Percentiles rank a stretch among this genome's conserved stretches.
Evolutionary conservation across 2,888 invertebrate species (phyloP).

Genomic region (Agapostemon virescens): DNA sequence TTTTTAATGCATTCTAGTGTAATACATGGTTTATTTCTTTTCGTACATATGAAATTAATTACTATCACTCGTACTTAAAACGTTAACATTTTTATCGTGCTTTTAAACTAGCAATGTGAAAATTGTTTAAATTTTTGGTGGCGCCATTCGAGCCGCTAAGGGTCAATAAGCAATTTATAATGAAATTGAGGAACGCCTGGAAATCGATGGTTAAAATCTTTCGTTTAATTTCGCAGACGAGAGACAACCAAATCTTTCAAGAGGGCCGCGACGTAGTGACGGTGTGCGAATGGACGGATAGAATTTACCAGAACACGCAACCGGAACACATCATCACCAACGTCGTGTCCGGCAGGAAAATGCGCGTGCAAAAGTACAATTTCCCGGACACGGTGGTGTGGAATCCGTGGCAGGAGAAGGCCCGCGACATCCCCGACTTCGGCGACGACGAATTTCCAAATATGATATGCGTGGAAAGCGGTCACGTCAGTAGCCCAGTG

Average conservation of each 20-base stretch:
- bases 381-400: conserved; percentile 98
- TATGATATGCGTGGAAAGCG: conserved; percentile 98
- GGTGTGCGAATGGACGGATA: conserved; percentile 95
- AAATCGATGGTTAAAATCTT: too few species aligned
- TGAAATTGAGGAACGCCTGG: too few species aligned
- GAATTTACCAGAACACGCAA: conserved; percentile 95
- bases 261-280: conserved; percentile 95
- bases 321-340: conserved; percentile 96
- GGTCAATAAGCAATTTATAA: too few species aligned
- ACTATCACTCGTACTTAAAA: too few species aligned
- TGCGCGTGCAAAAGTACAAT: conserved; percentile 96
- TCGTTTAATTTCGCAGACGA: conserved; percentile 83
- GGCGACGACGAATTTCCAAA: conserved; percentile 98
- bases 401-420: conserved; percentile 98
- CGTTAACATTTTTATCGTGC: too few species aligned
- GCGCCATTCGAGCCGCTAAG: too few species aligned
- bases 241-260: conserved; percentile 92
- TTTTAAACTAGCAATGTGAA: too few species aligned
- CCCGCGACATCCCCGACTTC: conserved; percentile 95
- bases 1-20: too few species aligned
- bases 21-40: too few species aligned
- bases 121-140: too few species aligned
- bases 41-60: too few species aligned
- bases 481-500: conserved; percentile 93
- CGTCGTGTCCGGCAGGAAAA: conserved; percentile 94